Conservation (phyloP, 2,888 invertebrate genomes). For the Ophion costatus region DNA sequence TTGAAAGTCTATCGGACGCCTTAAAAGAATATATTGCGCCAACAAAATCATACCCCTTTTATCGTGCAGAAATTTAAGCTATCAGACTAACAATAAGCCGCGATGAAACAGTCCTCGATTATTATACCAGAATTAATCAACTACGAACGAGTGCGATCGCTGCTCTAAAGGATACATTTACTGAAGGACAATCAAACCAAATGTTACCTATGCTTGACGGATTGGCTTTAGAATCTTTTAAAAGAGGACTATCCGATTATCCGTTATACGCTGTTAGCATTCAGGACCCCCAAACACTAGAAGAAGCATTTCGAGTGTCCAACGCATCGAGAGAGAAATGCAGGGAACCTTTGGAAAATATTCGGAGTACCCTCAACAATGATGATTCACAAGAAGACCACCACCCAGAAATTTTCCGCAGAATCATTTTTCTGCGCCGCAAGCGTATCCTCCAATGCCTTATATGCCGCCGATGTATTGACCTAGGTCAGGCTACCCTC, state of each 20-base stretch:
- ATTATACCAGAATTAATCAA: not conserved
- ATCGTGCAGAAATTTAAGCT: constrained; percentile 49
- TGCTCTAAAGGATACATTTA: constrained; percentile 10
- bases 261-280: constrained; percentile 54
- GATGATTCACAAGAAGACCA: too few species aligned
- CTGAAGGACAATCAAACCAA: not conserved
- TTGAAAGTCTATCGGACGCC: constrained; percentile 1
- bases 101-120: constrained; percentile 35
- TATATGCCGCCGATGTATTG: too few species aligned
- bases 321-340: constrained; percentile 42
- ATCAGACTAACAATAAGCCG: constrained; percentile 29
- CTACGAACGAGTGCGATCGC: constrained; percentile 15
- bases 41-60: constrained; percentile 30
- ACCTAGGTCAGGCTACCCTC: too few species aligned
- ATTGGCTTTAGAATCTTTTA: constrained; percentile 51
- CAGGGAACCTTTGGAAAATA: not conserved
- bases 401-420: too few species aligned
- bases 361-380: too few species aligned
- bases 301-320: constrained; percentile 26
- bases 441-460: too few species aligned
- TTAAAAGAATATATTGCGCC: constrained; percentile 24
- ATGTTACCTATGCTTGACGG: constrained; percentile 1
- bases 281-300: constrained; percentile 7
- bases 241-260: constrained; percentile 53
- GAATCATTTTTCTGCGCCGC: too few species aligned